These are phyloP conservation scores for Dynastes maya DNA, from an alignment of 2,888 invertebrate genomes.

Conservation along the genomic window DNA sequence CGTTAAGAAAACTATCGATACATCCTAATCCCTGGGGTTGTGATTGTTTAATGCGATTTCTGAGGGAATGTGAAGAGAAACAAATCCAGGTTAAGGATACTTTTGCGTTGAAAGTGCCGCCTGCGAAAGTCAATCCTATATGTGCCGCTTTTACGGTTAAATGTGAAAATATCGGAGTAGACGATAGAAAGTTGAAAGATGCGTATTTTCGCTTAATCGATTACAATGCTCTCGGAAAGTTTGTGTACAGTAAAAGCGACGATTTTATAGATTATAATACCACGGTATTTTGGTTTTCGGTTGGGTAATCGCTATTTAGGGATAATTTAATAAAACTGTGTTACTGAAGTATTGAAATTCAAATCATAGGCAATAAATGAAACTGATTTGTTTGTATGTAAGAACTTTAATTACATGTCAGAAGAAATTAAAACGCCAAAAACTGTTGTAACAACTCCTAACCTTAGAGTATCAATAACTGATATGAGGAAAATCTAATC, in stretches of 20 bases:
- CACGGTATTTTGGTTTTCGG: constrained; percentile 2
- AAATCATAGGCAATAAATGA: too few species aligned
- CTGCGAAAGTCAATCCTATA: background rate
- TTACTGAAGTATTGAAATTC: too few species aligned
- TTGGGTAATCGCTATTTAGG: too few species aligned
- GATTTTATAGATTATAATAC: constrained; percentile 2
- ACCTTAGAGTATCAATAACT: too few species aligned
- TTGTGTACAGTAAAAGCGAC: background rate
- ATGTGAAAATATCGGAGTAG: too few species aligned
- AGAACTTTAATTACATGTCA: too few species aligned
- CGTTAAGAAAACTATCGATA: constrained; percentile 5
- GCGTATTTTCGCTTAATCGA: background rate
- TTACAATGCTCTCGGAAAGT: constrained; percentile 24
- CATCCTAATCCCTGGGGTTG: constrained; percentile 27
- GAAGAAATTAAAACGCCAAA: too few species aligned
- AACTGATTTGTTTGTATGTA: too few species aligned
- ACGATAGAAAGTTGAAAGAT: too few species aligned
- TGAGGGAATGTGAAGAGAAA: constrained; percentile 3
- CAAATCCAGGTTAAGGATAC: background rate
- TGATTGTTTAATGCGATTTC: constrained; percentile 14
- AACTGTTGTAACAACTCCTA: too few species aligned
- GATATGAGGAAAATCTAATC: too few species aligned
- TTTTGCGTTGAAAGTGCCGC: background rate
- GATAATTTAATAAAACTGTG: too few species aligned
- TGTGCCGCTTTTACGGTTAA: background rate